Conservation (phyloP, 2,113 vertebrate species). For the Garra rufa region DNA sequence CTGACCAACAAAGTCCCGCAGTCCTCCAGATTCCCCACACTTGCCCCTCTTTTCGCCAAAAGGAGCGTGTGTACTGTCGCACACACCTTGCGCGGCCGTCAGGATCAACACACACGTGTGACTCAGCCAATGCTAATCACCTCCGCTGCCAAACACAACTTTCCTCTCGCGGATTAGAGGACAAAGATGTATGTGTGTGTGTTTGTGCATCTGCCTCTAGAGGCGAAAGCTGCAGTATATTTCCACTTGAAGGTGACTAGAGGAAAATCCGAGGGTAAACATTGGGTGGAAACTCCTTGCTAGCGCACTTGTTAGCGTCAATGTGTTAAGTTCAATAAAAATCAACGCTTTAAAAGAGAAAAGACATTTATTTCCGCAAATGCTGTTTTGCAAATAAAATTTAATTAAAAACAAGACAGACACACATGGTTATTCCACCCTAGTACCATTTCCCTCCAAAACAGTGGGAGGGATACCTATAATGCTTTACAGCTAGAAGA, state of each 20-base stretch:
- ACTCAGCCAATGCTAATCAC: constrained; percentile 52
- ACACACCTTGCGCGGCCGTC: constrained; percentile 16
- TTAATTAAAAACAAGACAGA: neutral
- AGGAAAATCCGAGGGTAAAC: neutral
- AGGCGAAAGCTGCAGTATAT: constrained; percentile 40
- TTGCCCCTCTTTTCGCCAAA: constrained; percentile 40
- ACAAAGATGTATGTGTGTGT: constrained; percentile 15
- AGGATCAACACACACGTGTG: constrained; percentile 24
- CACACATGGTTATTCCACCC: neutral
- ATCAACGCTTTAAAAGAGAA: neutral
- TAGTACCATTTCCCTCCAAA: neutral
- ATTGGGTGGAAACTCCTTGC: neutral
- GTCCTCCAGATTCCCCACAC: constrained; percentile 20
- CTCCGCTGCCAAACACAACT: constrained; percentile 46
- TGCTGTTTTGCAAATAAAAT: neutral
- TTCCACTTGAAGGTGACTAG: constrained; percentile 42
- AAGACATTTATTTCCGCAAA: too few relatives aligned
- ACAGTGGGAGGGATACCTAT: neutral
- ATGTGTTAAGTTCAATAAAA: neutral
- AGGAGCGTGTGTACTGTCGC: constrained; percentile 56
- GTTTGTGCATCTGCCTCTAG: neutral
- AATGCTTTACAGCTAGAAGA: neutral
- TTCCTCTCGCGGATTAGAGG: constrained; percentile 34
- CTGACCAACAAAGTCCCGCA: constrained; percentile 27
- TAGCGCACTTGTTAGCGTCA: neutral